Evolutionary conservation across 2,888 invertebrate genomes (phyloP), one percentile per base, ranked within the genome.

Genomic region (Thumatha senex): DNA sequence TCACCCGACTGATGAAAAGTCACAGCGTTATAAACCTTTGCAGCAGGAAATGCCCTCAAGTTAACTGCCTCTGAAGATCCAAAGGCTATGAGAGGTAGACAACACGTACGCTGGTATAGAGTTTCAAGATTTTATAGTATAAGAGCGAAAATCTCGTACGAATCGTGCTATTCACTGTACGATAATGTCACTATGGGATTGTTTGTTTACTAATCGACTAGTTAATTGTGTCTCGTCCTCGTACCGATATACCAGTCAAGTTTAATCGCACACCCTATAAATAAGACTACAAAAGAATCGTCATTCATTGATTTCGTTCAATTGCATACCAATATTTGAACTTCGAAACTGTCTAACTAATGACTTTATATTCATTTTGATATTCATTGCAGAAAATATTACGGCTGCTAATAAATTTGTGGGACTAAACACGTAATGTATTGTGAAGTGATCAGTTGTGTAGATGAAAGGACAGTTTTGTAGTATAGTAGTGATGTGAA

Each of bases 321-420:
- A 84, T 84, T 71, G 74, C 72, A 82, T 82, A 78, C 82, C 84
- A 74, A 85, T 85, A 84, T 80, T 67, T 60, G 39, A 63, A 76
- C 59, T 51, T 51, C 8, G 1, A 15, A 48, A 41, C 39, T 35
- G 12, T 34, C 36, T 50, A 51, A 7, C 2, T 9, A 38, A 46
- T 10, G n/a, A 43, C 2, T 10, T 0, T 1, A 41, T 31, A 40
- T 2, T 13, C 2, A 0, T 0, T 51, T 55, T 33, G 1, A 7
- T 35, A 36, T 45, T 13, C 60, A 66, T 50, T 44, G 56, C 39
- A 2, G 43, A 9, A 4, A 46, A 40, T 42, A 0, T 34, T 15
- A 0, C 1, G 13, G 2, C 0, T 1, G 0, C 5, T 8, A 10
- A 1, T 0, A 30, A 11, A 4, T 18, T 7, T 0, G 7, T 11